Evolutionary conservation across 2,888 invertebrate genomes (phyloP).

Genomic region (Cryptocephalus moraei): DNA sequence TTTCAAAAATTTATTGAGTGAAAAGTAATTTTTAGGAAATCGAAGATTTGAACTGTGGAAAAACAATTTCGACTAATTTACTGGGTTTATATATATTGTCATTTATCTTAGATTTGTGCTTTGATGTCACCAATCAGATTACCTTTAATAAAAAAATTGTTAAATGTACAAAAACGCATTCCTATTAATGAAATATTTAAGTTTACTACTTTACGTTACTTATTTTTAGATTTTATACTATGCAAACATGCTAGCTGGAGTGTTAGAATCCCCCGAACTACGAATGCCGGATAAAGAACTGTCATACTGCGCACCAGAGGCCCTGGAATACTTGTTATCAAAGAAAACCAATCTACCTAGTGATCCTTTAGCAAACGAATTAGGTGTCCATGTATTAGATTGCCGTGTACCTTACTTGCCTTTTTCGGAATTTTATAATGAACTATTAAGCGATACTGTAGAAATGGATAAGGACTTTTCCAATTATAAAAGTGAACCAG

Average conservation of each 20-base stretch:
- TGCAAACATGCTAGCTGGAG: conserved; percentile 79
- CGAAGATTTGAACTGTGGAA: too few relatives aligned
- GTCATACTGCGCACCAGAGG: conserved; percentile 9
- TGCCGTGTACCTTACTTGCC: conserved; percentile 75
- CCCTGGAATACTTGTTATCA: conserved; percentile 22
- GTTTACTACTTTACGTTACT: conserved; percentile 3
- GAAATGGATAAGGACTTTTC: conserved; percentile 93
- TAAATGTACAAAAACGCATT: too few relatives aligned
- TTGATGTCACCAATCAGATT: too few relatives aligned
- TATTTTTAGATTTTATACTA: conserved; percentile 64
- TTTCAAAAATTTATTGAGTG: too few relatives aligned
- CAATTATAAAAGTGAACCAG: conserved; percentile 65
- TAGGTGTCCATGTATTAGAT: conserved; percentile 68
- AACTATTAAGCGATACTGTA: conserved; percentile 81
- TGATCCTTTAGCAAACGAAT: conserved; percentile 60
- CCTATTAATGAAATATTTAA: too few relatives aligned
- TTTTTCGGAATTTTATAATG: conserved; percentile 89
- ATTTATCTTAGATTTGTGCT: too few relatives aligned
- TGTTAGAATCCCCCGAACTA: conserved; percentile 55
- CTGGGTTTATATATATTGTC: too few relatives aligned
- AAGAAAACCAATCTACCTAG: conserved; percentile 40
- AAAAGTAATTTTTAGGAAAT: too few relatives aligned
- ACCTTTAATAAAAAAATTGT: too few relatives aligned
- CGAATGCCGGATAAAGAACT: conserved; percentile 47
- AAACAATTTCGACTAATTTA: too few relatives aligned